These are phyloP conservation scores for Daboia siamensis DNA, from an alignment of 2,113 vertebrate genomes.

Conservation along the genomic window DNA sequence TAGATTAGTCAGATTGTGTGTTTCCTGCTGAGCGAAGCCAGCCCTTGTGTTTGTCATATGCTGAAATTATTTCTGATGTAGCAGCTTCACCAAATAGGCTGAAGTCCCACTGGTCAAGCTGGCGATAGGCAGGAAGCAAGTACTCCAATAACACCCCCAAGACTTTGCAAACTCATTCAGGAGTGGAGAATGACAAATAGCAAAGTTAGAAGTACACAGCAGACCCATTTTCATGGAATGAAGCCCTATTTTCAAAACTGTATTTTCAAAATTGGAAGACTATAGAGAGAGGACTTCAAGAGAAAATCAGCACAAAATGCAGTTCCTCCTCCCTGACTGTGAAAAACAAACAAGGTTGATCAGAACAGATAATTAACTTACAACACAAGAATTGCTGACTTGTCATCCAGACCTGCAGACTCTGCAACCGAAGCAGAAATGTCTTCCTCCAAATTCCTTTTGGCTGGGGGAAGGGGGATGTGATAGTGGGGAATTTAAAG, in stretches of 20 bases:
- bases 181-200: not conserved
- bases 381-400: not conserved
- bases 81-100: not conserved
- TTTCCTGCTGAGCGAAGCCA: not conserved
- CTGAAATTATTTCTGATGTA: not conserved
- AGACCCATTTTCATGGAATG: not conserved
- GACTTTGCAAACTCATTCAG: not conserved
- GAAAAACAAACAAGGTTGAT: not conserved
- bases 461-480: accelerated
- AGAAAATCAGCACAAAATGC: not conserved
- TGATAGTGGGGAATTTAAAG: not conserved
- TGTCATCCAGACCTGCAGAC: not conserved
- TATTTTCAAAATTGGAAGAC: not conserved
- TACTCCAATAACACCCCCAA: not conserved
- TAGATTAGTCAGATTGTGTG: not conserved
- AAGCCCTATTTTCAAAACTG: not conserved
- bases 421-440: constrained; percentile 12
- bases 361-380: not conserved
- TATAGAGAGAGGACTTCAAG: not conserved
- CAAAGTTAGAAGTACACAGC: not conserved
- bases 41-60: not conserved
- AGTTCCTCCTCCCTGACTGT: not conserved
- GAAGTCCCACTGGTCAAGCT: not conserved
- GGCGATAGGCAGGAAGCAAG: not conserved
- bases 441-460: accelerated